Base-by-base conservation (phyloP, 53 echinoderm and acorn worm genomes). In the Echinometra lucunter region DNA sequence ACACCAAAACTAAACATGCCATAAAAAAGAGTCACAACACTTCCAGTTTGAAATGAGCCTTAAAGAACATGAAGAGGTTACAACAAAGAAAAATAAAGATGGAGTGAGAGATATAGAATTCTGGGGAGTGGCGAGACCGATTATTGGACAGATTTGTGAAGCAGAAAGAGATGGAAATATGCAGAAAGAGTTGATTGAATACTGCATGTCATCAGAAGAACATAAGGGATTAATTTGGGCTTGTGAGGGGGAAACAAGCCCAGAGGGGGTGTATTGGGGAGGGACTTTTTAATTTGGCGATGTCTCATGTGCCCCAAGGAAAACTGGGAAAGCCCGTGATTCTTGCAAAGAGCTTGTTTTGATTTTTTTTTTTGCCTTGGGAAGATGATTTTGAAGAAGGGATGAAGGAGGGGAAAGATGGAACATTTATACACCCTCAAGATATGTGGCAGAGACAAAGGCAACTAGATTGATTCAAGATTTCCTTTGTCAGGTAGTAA, bases 231-330 rank as follows among this genome's bases (percentile, higher is more conserved):
- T 85, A 30, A 85, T 85, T n/a, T 85, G 40, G 85, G 28, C 45
- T 47, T 49, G 47, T 1, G 85, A 85, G 45, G 49, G 85, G 37
- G n/a, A n/a, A 49, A 5, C 27, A 5, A 25, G 49, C 53, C 85
- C 49, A 49, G 45, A 85, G 85, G 45, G 53, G 45, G 85, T 13
- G 37, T 58, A 58, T 38, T 58, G 91, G 69, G 91, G 91, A 91
- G 91, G 91, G 69, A 67, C 91, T 91, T 67, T 44, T 66, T 67
- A 91, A 91, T 91, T 91, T 91, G 91, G 67, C 28, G 63, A 91
- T 60, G 45, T 44, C 45, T 69, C 69, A 58, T 63, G 70, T 38
- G 91, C 67, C 66, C 72, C 69, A 23, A 70, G 45, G 91, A 45
- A 67, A 91, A 66, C 69, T 91, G 91, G 66, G 45, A 91, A 27